Base-by-base conservation (phyloP, 1,140 invertebrate species). In the Papilio xuthus region DNA sequence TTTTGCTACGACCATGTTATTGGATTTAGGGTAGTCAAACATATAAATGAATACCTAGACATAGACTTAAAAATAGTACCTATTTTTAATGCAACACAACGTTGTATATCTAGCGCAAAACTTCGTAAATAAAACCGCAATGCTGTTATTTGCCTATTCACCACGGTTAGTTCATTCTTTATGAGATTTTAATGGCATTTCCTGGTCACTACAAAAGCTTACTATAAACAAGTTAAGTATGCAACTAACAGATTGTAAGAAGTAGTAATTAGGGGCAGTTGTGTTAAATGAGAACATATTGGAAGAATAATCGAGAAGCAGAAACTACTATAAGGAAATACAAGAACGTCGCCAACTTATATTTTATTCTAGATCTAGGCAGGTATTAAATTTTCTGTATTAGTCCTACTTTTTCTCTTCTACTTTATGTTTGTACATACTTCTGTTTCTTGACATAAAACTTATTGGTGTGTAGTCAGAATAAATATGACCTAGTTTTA, bases 141-240 rank as follows among this genome's bases (percentile, higher is more conserved):
- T 69, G 75, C 50, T 75, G 71, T 79, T 79, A 75, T 79, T 79
- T 75, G 26, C 71, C 78, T 74, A 82, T 82, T 82, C 70, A 78
- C 78, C 67, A 80, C 79, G 79, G 73, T 71, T 78, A 44, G 76
- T 78, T 80, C 47, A 23, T 15, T 60, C 75, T 56, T 78, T 82
- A 76, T 78, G 50, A 60, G 81, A 72, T 72, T 79, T 80, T 84
- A 81, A 81, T 79, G 80, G 70, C 69, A 41, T 75, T 85, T 84
- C 84, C 81, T 82, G 77, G 79, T 84, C 41, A n/a, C 67, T 74
- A 50, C 44, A 78, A 80, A 67, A 15, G 60, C 1, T 60, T 12
- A 23, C 8, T 60, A 12, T 60, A 13, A 60, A 80, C 80, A 47
- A 37, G 47, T 78, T 77, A 73, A 37, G 4, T 37, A 6, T 37